Evolutionary conservation across 1,140 invertebrate species (phyloP), one percentile per base, ranked within the genome.

Genomic region (Halictus rubicundus): DNA sequence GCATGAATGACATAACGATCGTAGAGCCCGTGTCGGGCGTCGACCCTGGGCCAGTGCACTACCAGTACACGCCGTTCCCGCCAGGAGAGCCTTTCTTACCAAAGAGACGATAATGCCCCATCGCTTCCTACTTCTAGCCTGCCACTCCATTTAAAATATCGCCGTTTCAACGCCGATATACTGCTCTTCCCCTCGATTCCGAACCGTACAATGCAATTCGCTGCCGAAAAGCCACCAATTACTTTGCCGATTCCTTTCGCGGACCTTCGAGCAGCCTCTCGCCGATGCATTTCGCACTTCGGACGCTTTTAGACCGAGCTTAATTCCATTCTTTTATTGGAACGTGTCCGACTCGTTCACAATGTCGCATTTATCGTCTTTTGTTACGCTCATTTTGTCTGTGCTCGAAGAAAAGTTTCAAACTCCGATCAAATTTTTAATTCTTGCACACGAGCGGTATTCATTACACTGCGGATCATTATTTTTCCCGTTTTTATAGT

Each of bases 1-100:
- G 82, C 85, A 90, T 91, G 91, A 92, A 92, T 92, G 91, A 92
- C 91, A 92, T 90, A 90, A 91, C 89, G 89, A 90, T 87, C 80
- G 84, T 81, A 75, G 76, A 74, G 72, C 68, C 63, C 79, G 82
- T 32, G 32, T 72, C 86, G 91, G 90, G 73, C 91, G 87, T 92
- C 89, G 90, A 92, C 90, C 90, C 89, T 86, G 60, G 81, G 65
- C 60, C 80, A 71, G 73, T 78, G 79, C 69, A 77, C 73, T 81
- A 84, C 78, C 61, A 63, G 64, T 60, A 42, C 57, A 73, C 63
- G 52, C 7, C 37, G 70, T 74, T 74, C 77, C 77, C 77, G 70
- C 63, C 77, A 59, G 2, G 32, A n/a, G 14, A 25, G 59, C 39
- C 39, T 63, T 69, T 71, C 42, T 68, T 25, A 49, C 74, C 74